Conservation (phyloP, 2,888 invertebrate genomes). For the Limnephilus auricula region DNA sequence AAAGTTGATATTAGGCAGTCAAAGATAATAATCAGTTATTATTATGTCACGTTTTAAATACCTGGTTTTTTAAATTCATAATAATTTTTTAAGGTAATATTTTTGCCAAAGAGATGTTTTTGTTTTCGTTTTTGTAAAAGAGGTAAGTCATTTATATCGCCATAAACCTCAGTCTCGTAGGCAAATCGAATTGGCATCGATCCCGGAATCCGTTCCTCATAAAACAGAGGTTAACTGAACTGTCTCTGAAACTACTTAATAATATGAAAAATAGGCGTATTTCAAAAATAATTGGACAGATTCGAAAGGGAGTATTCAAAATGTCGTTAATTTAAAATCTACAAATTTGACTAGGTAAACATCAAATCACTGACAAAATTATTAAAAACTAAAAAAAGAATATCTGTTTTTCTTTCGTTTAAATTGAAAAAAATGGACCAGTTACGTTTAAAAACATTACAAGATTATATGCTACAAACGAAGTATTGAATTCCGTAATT, state of each 20-base stretch:
- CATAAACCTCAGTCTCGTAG: background rate
- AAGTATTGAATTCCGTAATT: no score
- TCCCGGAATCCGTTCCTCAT: background rate
- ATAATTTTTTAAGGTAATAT: background rate
- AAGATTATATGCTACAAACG: no score
- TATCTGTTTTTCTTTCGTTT: background rate
- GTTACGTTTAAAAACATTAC: no score
- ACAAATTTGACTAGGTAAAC: background rate
- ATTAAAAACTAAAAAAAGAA: background rate
- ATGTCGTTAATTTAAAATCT: background rate
- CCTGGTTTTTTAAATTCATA: background rate
- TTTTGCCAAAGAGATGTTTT: background rate
- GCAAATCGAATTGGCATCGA: background rate
- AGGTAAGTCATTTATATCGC: background rate
- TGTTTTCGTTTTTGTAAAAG: background rate
- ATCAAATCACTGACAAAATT: background rate
- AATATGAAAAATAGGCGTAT: background rate
- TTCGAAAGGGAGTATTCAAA: background rate
- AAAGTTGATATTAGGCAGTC: background rate
- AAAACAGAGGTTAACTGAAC: background rate
- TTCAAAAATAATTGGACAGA: background rate
- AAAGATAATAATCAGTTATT: background rate
- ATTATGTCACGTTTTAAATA: background rate
- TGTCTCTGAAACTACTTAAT: background rate
- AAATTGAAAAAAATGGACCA: no score